phyloP scores from a whole-genome alignment of 2,113 vertebrate species.

The Nanorana parkeri region DNA sequence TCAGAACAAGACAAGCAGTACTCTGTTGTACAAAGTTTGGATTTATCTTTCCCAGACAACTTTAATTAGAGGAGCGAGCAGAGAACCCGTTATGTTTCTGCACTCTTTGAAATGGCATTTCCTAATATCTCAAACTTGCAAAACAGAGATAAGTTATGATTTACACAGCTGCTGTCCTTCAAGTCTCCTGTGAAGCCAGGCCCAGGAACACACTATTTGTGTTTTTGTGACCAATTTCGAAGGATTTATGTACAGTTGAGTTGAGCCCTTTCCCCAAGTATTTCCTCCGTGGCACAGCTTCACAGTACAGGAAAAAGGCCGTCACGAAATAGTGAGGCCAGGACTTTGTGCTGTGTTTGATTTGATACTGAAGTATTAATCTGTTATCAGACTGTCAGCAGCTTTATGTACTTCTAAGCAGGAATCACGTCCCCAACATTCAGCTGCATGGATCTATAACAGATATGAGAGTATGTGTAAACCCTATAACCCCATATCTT shows the following conservation, averaged over 20 bases:
- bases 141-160: conserved; percentile 50
- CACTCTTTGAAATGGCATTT: conserved; percentile 18
- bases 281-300: conserved; percentile 52
- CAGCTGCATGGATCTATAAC: not conserved
- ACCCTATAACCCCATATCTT: too few relatives aligned
- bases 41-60: conserved; percentile 39
- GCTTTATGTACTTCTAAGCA: not conserved
- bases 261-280: conserved; percentile 51
- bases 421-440: not conserved
- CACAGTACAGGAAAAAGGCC: conserved; percentile 55
- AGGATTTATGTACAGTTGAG: conserved; percentile 52
- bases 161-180: conserved; percentile 53
- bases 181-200: conserved; percentile 38
- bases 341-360: conserved; percentile 29
- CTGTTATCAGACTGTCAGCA: conserved; percentile 50
- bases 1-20: conserved; percentile 24
- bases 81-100: conserved; percentile 18
- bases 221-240: conserved; percentile 50
- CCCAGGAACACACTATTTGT: conserved; percentile 42
- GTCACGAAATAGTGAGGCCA: conserved; percentile 43
- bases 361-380: conserved; percentile 43
- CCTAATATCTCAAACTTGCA: conserved; percentile 25
- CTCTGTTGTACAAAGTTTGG: conserved; percentile 20
- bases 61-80: conserved; percentile 41
- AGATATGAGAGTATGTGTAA: not conserved